phyloP scores from a whole-genome alignment of 1,140 invertebrate species.

The Pissodes strobi region DNA sequence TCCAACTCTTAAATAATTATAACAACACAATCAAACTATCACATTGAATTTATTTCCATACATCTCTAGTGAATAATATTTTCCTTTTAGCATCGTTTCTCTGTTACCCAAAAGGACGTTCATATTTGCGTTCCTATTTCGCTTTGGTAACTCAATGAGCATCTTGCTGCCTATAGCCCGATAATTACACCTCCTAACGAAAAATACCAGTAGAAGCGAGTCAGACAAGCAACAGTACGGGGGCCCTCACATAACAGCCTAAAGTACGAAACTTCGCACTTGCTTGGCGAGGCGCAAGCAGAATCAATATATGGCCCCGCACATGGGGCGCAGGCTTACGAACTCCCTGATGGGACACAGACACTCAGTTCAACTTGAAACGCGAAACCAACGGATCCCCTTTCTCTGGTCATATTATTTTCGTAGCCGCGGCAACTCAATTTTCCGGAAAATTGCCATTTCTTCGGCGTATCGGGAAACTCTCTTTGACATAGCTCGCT shows the following conservation, averaged over 20 bases:
- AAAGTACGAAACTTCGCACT: conserved; percentile 25
- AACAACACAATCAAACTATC: too few species aligned
- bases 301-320: conserved; percentile 31
- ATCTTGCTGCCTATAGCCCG: neutral
- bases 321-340: conserved; percentile 37
- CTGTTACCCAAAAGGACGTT: too few species aligned
- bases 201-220: neutral
- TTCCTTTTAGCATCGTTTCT: too few species aligned
- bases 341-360: conserved; percentile 29
- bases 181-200: neutral
- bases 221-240: conserved; percentile 25
- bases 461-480: neutral
- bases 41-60: too few species aligned
- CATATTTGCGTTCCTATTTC: too few species aligned
- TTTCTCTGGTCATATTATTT: neutral
- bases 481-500: too few species aligned
- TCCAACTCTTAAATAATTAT: too few species aligned
- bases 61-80: too few species aligned
- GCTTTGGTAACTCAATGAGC: too few species aligned
- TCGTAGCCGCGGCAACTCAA: neutral
- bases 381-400: neutral
- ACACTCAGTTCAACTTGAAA: conserved; percentile 24
- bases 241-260: conserved; percentile 6
- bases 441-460: conserved; percentile 1
- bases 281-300: conserved; percentile 17